Evolutionary conservation across 2,797 vertebrate genomes (phyloP).

Genomic region (Ataeniobius toweri): DNA sequence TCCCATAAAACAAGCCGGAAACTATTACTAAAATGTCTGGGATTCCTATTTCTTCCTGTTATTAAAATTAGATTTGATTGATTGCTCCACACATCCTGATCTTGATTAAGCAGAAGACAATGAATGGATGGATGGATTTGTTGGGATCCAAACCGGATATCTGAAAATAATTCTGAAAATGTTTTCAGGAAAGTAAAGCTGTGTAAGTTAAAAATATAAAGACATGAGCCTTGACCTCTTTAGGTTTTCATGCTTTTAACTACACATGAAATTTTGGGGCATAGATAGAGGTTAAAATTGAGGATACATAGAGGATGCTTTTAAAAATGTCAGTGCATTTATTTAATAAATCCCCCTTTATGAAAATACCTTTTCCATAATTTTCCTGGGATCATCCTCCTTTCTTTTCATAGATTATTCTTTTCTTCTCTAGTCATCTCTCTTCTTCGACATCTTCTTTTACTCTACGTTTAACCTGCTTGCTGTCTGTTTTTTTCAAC

Average conservation of each 20-base stretch:
- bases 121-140: neutral
- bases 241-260: neutral
- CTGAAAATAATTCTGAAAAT: neutral
- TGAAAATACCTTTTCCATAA: neutral
- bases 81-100: no score
- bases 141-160: no score
- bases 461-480: slow-evolving; percentile 53
- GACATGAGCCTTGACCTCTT: neutral
- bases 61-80: no score
- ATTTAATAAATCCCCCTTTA: neutral
- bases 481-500: slow-evolving; percentile 34
- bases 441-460: slow-evolving; percentile 43
- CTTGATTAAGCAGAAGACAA: no score
- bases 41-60: no score
- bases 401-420: neutral
- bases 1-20: no score
- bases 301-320: neutral
- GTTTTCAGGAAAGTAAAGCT: neutral
- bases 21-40: no score
- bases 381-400: neutral
- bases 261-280: neutral
- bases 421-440: slow-evolving; percentile 12
- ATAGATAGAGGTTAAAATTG: neutral
- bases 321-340: neutral
- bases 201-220: neutral